Evolutionary conservation across 2,888 invertebrate species (phyloP), one percentile per base, ranked within the genome.

Genomic region (Cantharis rufa): DNA sequence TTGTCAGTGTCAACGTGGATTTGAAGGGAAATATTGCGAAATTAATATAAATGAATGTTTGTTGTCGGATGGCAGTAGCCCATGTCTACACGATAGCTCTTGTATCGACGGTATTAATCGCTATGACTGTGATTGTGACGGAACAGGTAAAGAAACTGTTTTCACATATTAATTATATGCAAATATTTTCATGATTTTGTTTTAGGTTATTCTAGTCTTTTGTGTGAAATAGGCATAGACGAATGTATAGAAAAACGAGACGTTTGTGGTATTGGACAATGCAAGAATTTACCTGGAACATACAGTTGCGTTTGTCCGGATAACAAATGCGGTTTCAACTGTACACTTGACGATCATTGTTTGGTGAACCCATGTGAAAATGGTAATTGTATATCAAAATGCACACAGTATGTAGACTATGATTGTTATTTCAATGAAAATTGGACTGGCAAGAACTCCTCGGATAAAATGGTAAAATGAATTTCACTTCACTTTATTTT

Each of bases 371-470:
- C 93, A 68, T 97, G 97, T 84, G 89, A 88, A 83, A 93, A 92
- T 71, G 96, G 93, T 0, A 87, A 85, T 2, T 97, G 97, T 86
- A 86, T 89, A 80, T 92, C 93, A 83, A 90, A 90, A 74, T 96
- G 96, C 86, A 89, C 89, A 32, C 88, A 89, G 70, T 89, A 89
- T 72, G 88, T 91, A 0, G 92, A 92, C 86, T 95, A 94, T 88
- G 85, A 85, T 74, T 96, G 96, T 86, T 88, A 88, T 71, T 96
- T 96, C 85, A 88, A 90, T 3, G 90, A 90, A 72, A 92, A 92
- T 72, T 96, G 92, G 89, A 90, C 87, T 48, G 96, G 96, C 71
- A 92, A 91, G 84, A 93, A 94, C 89, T 97, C 96, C 88, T 91
- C 93, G 68, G 89, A 90, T 72, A 78, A 83, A 61, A 91, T 92